These are phyloP conservation scores for Procambarus virginalis DNA, from an alignment of 1,140 invertebrate species.

Conservation along the genomic window DNA sequence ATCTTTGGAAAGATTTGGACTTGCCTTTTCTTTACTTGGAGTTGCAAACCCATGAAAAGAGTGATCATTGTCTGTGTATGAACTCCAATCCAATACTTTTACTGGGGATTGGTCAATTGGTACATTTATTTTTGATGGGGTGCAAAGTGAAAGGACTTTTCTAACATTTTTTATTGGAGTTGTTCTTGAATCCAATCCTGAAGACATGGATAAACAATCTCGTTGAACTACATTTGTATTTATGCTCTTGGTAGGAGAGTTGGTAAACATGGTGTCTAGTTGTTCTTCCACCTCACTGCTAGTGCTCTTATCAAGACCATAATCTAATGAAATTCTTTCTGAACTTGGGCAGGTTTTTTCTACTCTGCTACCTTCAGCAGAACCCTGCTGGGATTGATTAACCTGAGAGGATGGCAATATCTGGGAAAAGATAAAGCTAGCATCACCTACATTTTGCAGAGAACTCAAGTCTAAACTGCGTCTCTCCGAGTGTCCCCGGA, in stretches of 20 bases:
- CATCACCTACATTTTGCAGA: not conserved
- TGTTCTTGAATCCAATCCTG: not conserved
- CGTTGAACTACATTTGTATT: not conserved
- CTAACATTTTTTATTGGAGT: constrained; percentile 40
- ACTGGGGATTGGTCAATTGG: not conserved
- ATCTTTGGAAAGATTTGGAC: not conserved
- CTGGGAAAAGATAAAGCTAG: constrained; percentile 52
- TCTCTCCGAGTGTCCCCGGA: constrained; percentile 27
- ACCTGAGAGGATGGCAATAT: constrained; percentile 15
- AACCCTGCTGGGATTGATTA: not conserved
- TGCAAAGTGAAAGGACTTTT: constrained; percentile 7
- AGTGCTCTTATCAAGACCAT: not conserved
- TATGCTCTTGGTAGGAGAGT: constrained; percentile 17
- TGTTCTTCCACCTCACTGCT: not conserved
- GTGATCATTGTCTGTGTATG: not conserved
- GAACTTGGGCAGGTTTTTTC: not conserved
- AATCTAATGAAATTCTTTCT: constrained; percentile 13
- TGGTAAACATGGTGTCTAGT: not conserved
- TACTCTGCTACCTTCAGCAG: too few relatives aligned
- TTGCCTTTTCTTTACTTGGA: not conserved
- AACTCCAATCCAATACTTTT: not conserved
- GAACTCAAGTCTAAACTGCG: constrained; percentile 7
- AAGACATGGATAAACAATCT: not conserved
- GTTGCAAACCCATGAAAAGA: constrained; percentile 3
- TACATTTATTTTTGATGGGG: constrained; percentile 9